Conservation (phyloP, 2,888 invertebrate genomes). For the Zaprionus lineosus region DNA sequence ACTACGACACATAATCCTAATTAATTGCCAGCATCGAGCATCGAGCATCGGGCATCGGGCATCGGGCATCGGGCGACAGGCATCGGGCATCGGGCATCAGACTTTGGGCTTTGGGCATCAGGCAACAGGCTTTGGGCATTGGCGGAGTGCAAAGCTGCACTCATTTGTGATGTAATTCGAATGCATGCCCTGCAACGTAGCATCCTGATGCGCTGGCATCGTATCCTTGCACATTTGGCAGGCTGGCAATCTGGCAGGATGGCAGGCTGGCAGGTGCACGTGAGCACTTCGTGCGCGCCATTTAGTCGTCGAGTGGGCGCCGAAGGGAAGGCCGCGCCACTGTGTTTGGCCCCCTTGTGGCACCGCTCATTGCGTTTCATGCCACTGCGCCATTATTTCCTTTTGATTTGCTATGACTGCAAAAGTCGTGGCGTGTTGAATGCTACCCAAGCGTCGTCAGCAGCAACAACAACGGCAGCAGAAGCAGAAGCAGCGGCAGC, state of each 20-base stretch:
- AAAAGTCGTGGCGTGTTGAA: constrained; percentile 73
- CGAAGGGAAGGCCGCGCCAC: constrained; percentile 7
- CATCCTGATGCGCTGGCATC: constrained; percentile 15
- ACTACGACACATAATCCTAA: constrained; percentile 75
- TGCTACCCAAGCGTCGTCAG: constrained; percentile 30
- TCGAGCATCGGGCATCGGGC: no score
- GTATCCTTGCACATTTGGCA: no score
- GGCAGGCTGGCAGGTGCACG: constrained; percentile 62
- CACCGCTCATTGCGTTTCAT: constrained; percentile 44
- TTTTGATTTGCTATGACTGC: constrained; percentile 75
- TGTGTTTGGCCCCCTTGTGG: constrained; percentile 1
- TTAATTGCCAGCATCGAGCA: constrained; percentile 71
- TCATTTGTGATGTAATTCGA: constrained; percentile 45
- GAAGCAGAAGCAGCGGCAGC: constrained; percentile 7
- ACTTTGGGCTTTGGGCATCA: no score
- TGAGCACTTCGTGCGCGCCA: constrained; percentile 75
- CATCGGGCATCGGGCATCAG: no score
- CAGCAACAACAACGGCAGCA: neutral
- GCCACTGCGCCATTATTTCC: constrained; percentile 71
- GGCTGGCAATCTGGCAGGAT: constrained; percentile 1
- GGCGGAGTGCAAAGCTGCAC: constrained; percentile 39
- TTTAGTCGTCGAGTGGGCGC: constrained; percentile 56
- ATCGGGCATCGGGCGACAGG: no score
- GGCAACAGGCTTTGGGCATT: no score
- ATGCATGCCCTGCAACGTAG: constrained; percentile 36